Evolutionary conservation across 2,797 vertebrate species (phyloP).

Genomic region (Mormyrops boulengeri): DNA sequence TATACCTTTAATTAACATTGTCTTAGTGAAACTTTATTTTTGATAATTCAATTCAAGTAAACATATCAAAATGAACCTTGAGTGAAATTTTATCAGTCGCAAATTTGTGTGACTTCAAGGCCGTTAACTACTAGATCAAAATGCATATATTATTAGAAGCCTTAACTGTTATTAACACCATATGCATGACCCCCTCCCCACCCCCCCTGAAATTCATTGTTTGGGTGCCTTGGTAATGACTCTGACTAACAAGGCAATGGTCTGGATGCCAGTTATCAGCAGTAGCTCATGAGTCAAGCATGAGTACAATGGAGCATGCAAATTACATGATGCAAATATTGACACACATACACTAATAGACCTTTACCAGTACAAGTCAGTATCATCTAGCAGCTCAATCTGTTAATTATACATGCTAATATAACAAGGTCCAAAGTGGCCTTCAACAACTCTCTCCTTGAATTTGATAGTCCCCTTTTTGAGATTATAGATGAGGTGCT

Average conservation of each 20-base stretch:
- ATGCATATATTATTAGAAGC: neutral
- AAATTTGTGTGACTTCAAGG: neutral
- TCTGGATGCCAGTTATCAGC: neutral
- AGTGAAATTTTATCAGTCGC: neutral
- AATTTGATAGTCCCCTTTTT: neutral
- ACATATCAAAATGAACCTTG: neutral
- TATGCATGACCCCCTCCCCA: neutral
- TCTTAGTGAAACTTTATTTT: neutral
- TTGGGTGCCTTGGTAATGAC: constrained; percentile 40
- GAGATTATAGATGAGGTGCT: neutral
- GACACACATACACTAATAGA: neutral
- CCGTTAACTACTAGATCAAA: neutral
- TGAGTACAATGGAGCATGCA: neutral
- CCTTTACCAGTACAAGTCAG: neutral
- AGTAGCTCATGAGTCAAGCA: neutral
- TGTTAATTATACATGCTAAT: neutral
- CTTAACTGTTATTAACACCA: neutral
- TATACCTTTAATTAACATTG: neutral
- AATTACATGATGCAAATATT: neutral
- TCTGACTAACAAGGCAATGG: constrained; percentile 26
- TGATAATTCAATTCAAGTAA: neutral
- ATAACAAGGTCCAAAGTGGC: neutral
- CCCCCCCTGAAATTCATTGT: constrained; percentile 3
- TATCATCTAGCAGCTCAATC: neutral
- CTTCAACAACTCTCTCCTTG: neutral